These are phyloP conservation scores for Scleropages formosus DNA, from an alignment of 2,797 vertebrate genomes.

Conservation along the genomic window DNA sequence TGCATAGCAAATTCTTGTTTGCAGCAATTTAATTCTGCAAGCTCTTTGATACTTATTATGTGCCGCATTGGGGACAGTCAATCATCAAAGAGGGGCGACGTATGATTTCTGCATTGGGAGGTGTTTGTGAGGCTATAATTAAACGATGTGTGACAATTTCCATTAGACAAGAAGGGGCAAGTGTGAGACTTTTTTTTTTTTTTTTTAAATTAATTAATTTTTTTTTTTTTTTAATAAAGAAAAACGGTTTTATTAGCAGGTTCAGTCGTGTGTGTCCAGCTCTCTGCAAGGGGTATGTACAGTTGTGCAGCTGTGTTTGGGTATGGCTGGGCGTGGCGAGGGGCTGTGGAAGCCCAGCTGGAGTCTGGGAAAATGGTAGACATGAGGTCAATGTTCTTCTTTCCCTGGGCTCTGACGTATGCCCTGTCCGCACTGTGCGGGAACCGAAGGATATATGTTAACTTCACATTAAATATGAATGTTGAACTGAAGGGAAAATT, in stretches of 20 bases:
- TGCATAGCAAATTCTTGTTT: background rate
- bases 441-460: too few species aligned
- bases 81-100: background rate
- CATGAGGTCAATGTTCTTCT: too few species aligned
- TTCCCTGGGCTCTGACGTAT: too few species aligned
- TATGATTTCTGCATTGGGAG: background rate
- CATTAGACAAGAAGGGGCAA: background rate
- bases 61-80: background rate
- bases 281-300: background rate
- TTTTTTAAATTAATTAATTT: too few species aligned
- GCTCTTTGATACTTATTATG: background rate
- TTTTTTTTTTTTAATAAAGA: too few species aligned
- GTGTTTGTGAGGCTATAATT: constrained; percentile 8
- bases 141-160: too few species aligned
- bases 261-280: background rate
- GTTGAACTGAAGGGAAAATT: too few species aligned
- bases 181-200: background rate
- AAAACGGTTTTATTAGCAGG: background rate
- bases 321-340: too few species aligned
- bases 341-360: too few species aligned
- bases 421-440: too few species aligned
- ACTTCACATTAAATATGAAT: too few species aligned
- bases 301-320: background rate
- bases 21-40: constrained; percentile 1
- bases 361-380: too few species aligned